phyloP scores from a whole-genome alignment of 2,888 invertebrate genomes.

The Cosmorhoe ocellata region DNA sequence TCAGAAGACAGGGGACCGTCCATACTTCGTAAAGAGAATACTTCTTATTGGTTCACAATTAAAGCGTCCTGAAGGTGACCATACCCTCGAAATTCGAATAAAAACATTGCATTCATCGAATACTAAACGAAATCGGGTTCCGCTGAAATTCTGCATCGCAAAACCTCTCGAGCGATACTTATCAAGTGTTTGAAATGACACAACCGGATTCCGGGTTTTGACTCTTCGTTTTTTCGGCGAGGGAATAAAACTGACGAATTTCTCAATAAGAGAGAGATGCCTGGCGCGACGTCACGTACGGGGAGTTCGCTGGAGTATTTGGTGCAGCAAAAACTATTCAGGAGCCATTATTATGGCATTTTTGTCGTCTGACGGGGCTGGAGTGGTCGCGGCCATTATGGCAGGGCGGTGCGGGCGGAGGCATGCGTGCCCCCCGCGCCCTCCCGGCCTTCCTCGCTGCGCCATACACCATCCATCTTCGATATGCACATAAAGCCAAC shows the following conservation, averaged over 20 bases:
- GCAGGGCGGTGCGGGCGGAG: conserved; percentile 52
- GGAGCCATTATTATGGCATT: conserved; percentile 82
- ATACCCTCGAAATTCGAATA: conserved; percentile 60
- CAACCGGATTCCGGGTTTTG: conserved; percentile 76
- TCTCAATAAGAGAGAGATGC: conserved; percentile 82
- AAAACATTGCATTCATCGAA: conserved; percentile 74
- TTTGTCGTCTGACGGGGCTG: conserved; percentile 82
- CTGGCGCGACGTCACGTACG: conserved; percentile 76
- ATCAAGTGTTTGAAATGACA: conserved; percentile 83
- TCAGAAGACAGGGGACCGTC: conserved; percentile 41
- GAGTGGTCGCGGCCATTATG: conserved; percentile 77
- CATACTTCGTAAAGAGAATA: conserved; percentile 53
- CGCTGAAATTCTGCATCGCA: conserved; percentile 72
- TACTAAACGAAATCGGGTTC: conserved; percentile 70
- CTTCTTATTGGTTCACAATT: conserved; percentile 77
- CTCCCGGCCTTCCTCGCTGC: conserved; percentile 45
- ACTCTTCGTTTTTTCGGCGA: conserved; percentile 67
- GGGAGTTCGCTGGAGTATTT: conserved; percentile 70
- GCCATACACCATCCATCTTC: conserved; percentile 77
- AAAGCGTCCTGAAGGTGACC: conserved; percentile 78
- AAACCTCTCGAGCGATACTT: conserved; percentile 75
- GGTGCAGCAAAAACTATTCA: conserved; percentile 81
- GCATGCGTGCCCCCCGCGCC: conserved; percentile 41
- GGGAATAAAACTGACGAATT: conserved; percentile 81
- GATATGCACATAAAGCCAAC: conserved; percentile 81